Evolutionary conservation across 2,797 vertebrate genomes (phyloP).

Genomic region (Lacerta bilineata): DNA sequence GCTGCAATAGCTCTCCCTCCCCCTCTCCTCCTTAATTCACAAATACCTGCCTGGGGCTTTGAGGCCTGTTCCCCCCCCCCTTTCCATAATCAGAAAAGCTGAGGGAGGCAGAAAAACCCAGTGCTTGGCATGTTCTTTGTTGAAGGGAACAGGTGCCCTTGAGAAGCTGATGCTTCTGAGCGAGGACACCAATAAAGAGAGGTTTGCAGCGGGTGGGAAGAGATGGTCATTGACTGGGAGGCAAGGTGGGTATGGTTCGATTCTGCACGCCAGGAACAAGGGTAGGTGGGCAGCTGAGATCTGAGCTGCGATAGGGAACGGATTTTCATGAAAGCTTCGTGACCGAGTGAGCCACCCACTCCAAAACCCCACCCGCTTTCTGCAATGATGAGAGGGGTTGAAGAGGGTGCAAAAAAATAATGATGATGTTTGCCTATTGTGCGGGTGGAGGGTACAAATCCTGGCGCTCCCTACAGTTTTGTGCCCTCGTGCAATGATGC

Average conservation of each 20-base stretch:
- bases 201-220: not conserved
- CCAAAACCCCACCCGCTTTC: not conserved
- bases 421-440: too few relatives aligned
- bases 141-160: constrained; percentile 13
- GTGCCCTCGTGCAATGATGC: too few relatives aligned
- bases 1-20: not conserved
- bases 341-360: too few relatives aligned
- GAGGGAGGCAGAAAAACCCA: not conserved
- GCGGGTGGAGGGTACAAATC: too few relatives aligned
- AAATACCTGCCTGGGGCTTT: constrained; percentile 27
- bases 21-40: not conserved
- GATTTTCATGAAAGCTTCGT: not conserved
- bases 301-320: not conserved
- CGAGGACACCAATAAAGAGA: not conserved
- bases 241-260: not conserved
- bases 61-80: not conserved
- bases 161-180: not conserved
- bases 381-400: not conserved
- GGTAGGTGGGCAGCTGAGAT: not conserved
- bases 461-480: too few relatives aligned
- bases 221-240: not conserved
- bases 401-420: too few relatives aligned
- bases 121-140: not conserved
- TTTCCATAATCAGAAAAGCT: constrained; percentile 4
- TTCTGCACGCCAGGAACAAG: not conserved